These are phyloP conservation scores for Drosophila austrosaltans DNA, from an alignment of 2,888 invertebrate genomes.

Conservation along the genomic window DNA sequence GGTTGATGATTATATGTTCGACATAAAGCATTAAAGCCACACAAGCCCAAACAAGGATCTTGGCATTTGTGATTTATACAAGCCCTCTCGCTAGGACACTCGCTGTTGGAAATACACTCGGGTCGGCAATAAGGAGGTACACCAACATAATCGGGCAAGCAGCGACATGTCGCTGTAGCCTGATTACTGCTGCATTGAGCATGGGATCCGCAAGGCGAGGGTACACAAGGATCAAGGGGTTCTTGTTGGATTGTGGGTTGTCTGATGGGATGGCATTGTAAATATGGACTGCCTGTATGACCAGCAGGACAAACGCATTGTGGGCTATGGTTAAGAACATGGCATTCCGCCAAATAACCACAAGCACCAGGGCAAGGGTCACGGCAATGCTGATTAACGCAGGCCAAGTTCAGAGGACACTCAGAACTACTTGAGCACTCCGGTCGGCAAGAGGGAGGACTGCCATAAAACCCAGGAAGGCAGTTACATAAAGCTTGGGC, in stretches of 20 bases:
- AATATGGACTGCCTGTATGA: constrained; percentile 88
- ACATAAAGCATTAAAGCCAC: constrained; percentile 89
- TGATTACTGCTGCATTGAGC: constrained; percentile 88
- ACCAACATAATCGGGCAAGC: constrained; percentile 88
- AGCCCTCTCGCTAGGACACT: constrained; percentile 88
- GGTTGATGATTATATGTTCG: constrained; percentile 90
- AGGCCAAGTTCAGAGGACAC: constrained; percentile 87
- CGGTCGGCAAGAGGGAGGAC: constrained; percentile 88
- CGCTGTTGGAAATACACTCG: constrained; percentile 89
- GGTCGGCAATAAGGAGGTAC: constrained; percentile 90
- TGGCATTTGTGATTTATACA: constrained; percentile 91
- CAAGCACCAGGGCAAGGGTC: constrained; percentile 91
- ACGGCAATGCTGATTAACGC: constrained; percentile 88
- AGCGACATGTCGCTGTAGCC: constrained; percentile 89
- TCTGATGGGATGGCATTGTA: constrained; percentile 84
- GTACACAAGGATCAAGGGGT: constrained; percentile 84
- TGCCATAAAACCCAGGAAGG: constrained; percentile 86
- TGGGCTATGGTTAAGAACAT: constrained; percentile 89
- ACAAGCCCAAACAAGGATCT: constrained; percentile 90
- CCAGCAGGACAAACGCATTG: constrained; percentile 88
- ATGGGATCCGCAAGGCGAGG: constrained; percentile 89
- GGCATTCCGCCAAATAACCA: constrained; percentile 88
- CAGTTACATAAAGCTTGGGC: constrained; percentile 87
- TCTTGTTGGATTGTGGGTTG: constrained; percentile 37
- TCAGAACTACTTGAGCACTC: constrained; percentile 89